phyloP scores from a whole-genome alignment of 2,888 invertebrate genomes.

The Agriotes lineatus region DNA sequence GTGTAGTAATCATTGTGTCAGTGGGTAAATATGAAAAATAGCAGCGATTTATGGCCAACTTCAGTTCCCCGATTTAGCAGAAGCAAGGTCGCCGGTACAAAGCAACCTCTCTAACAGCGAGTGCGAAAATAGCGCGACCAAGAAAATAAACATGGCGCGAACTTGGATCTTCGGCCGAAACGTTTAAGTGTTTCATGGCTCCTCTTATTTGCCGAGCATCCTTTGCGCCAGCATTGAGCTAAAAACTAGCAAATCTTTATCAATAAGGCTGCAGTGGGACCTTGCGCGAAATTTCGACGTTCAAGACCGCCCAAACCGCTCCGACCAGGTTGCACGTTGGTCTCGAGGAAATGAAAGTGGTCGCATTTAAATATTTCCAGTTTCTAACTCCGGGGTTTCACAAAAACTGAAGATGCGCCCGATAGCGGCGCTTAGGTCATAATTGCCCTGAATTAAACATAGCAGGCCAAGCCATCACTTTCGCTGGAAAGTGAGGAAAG shows the following conservation, averaged over 20 bases:
- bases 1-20: constrained; percentile 43
- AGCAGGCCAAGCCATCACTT: no score
- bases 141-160: background rate
- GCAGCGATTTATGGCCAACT: background rate
- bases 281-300: constrained; percentile 19
- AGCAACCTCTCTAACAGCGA: no score
- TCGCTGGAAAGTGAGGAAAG: no score
- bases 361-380: background rate
- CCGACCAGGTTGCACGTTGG: background rate
- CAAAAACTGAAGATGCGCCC: no score
- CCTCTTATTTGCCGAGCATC: constrained; percentile 32
- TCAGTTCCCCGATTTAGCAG: no score
- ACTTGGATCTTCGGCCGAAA: constrained; percentile 23
- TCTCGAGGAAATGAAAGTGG: constrained; percentile 6
- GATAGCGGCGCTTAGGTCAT: no score
- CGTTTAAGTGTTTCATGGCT: constrained; percentile 41
- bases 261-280: constrained; percentile 25
- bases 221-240: constrained; percentile 35
- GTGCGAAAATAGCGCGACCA: constrained; percentile 47
- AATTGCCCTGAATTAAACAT: no score
- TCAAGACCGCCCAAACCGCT: background rate
- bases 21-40: constrained; percentile 38
- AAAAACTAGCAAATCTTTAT: constrained; percentile 37
- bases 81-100: constrained; percentile 15
- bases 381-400: no score